Evolutionary conservation across 2,797 vertebrate genomes (phyloP), one percentile per base, ranked within the genome.

Genomic region (Silurus lanzhouensis): DNA sequence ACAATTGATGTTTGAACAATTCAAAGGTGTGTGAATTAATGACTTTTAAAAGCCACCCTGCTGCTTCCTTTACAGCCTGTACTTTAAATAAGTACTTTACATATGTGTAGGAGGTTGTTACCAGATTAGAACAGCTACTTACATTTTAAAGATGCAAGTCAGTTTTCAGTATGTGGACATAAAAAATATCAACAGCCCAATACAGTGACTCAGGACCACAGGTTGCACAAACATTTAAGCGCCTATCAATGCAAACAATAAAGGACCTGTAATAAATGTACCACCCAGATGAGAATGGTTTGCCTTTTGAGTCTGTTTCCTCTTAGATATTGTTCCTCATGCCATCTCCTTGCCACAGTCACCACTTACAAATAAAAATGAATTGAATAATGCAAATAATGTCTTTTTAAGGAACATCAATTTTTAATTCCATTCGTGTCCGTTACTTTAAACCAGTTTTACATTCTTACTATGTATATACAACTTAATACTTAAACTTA

Each of bases 361-460:
- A 38, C 48, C 48, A 52, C 48, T 52, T 52, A 52, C 38, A 38
- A 38, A 38, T 38, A 5, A 10, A 52, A 52, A 7, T 10, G 48
- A 52, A 52, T 52, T 52, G 48, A 52, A 52, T 52, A 52, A 52
- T 52, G 48, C 6, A 52, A 52, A 52, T 52, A 52, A 52, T 52
- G 48, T 38, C 38, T 38, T 44, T 79, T 78, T 48, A 61, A 70
- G 15, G 38, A 44, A 85, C n/a, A 48, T 60, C 19, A 31, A 38
- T 6, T 20, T 61, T 20, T 44, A 9, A 20, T n/a, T 44, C 38
- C 31, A 27, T 74, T n/a, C 17, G 48, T 19, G 48, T 67, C 27
- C 10, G n/a, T 81, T 75, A 79, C 12, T 27, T 85, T 61, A 79
- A 85, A 38, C 55, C 17, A 44, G n/a, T 72, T 82, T 85, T 9